These are phyloP conservation scores for Apamea epomidion DNA, from an alignment of 2,888 invertebrate species.

Conservation along the genomic window DNA sequence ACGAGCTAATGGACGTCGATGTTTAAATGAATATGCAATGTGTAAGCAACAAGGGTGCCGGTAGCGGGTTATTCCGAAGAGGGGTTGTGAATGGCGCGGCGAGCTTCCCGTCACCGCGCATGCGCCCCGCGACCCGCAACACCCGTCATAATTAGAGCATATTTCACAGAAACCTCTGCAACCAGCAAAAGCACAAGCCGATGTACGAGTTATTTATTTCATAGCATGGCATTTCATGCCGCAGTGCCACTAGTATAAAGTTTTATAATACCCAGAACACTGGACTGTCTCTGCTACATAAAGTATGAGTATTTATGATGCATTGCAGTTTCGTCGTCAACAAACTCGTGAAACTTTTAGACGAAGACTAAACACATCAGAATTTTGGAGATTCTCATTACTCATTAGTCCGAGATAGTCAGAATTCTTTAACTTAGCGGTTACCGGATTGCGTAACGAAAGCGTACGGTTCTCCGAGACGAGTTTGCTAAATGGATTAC, in stretches of 20 bases:
- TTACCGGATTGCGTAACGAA: conserved; percentile 67
- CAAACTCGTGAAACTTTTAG: conserved; percentile 24
- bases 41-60: conserved; percentile 67
- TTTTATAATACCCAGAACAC: conserved; percentile 47
- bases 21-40: conserved; percentile 77
- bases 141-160: conserved; percentile 76
- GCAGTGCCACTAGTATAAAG: conserved; percentile 68
- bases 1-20: conserved; percentile 69
- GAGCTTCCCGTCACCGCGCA: conserved; percentile 68
- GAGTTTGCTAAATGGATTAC: conserved; percentile 72
- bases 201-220: conserved; percentile 70
- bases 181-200: conserved; percentile 62
- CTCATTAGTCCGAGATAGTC: conserved; percentile 26
- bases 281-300: conserved; percentile 46
- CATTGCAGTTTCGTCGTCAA: conserved; percentile 45
- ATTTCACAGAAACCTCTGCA: conserved; percentile 73
- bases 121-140: conserved; percentile 67
- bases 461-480: conserved; percentile 66
- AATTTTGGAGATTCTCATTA: conserved; percentile 41
- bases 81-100: conserved; percentile 75
- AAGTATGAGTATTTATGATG: conserved; percentile 49
- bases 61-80: conserved; percentile 62
- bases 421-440: conserved; percentile 47
- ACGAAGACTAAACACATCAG: conserved; percentile 32
- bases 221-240: conserved; percentile 70